Evolutionary conservation across 1,140 invertebrate species (phyloP), one percentile per base, ranked within the genome.

Genomic region (Rhagoletis zephyria): DNA sequence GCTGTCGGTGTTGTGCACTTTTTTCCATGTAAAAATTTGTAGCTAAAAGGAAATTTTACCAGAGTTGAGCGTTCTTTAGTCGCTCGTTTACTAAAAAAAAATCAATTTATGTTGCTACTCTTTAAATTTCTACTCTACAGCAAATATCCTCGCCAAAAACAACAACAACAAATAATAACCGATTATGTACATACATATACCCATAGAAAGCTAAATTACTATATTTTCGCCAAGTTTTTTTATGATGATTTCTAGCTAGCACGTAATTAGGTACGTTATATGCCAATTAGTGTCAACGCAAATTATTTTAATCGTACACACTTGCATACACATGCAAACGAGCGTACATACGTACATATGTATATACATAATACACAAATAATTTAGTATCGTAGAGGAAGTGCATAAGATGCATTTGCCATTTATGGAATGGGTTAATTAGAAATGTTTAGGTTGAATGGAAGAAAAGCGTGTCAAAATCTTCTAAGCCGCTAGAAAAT

Each of bases 261-360:
- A 48, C 70, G 70, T 86, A 86, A 86, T 86, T 45, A 63, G 85
- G 40, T 42, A 86, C 85, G 85, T 86, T 86, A 86, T 86, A 86
- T 86, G 85, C 85, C 85, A 86, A 86, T 86, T 86, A 86, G 85
- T 63, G 60, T 59, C n/a, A 86, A 77, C 70, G 70, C 12, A 77
- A 51, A 51, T 51, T 48, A 14, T 48, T 45, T 86, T 14, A 14
- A 51, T 7, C 1, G 64, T 48, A 42, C 64, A 12, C 10, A 64
- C 10, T 30, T 42, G 42, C 42, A 14, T 74, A n/a, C 16, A 2
- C 48, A 51, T 16, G 4, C 4, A 67, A 14, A 30, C 30, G 30
- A 30, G 30, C 30, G 30, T 30, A 30, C 30, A 30, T 30, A 30
- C 30, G 1, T 30, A 30, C 30, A 30, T 30, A 30, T 30, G 30